Base-by-base conservation (phyloP, 2,113 vertebrate species). In the Puma concolor region DNA sequence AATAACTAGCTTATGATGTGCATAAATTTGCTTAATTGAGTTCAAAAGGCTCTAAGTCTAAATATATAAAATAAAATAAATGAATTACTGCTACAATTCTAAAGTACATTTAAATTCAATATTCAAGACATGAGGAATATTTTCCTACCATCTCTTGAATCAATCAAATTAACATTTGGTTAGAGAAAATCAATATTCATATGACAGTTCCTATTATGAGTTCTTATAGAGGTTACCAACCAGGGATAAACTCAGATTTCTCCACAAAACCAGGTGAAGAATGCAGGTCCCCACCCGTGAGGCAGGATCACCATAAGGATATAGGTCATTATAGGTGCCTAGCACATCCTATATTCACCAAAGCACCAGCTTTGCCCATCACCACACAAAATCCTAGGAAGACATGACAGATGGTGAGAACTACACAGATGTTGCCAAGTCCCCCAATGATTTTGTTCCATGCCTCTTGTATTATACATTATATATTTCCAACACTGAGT, bases 11-110 rank as follows among this genome's bases (percentile, higher is more conserved):
- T 89, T 93, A 60, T 57, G n/a, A 74, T 79, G 5, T 96, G 38
- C 71, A 95, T 88, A 86, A 82, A 95, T 95, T 71, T 96, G 76
- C 69, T 94, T 88, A 88, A 96, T n/a, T 92, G 94, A 97, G 76
- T 95, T 97, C 81, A 71, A 97, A 94, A 91, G 72, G 52, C 52
- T 97, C 76, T 44, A 95, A 77, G 23, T 76, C 96, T 94, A 96
- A 69, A 13, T n/a, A 79, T 63, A 94, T 79, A 69, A 92, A 91
- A 88, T 87, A 87, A 86, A 95, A 81, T 41, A 84, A 94, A 81
- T 94, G 17, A 95, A 86, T 92, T 77, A 74, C 60, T 21, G 31
- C 41, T 87, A 25, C 8, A 94, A 94, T 60, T 82, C 71, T 64
- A 83, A 86, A 97, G 41, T 52, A 10, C 63, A 71, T 44, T 93